phyloP scores from a whole-genome alignment of 1,140 invertebrate species.

The Trichoplusia ni region DNA sequence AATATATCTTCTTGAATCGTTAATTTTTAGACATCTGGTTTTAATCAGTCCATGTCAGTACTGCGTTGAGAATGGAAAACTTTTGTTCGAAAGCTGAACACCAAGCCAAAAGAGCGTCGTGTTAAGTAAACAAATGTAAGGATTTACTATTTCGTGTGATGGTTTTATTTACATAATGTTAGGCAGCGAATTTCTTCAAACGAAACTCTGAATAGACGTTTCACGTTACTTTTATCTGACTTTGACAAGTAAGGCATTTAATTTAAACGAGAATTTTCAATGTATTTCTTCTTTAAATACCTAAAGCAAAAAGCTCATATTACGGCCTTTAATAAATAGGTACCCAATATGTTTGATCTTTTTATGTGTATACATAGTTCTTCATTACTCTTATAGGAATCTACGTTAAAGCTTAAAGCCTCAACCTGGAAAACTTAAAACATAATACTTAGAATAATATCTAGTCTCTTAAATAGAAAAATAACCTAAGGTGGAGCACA shows the following conservation, averaged over 20 bases:
- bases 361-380: too few relatives aligned
- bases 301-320: too few relatives aligned
- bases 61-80: constrained; percentile 11
- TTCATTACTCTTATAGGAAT: too few relatives aligned
- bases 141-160: constrained; percentile 29
- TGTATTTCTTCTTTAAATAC: too few relatives aligned
- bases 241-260: too few relatives aligned
- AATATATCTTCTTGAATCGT: neutral
- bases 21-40: constrained; percentile 19
- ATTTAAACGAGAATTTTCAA: too few relatives aligned
- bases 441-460: too few relatives aligned
- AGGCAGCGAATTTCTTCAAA: neutral
- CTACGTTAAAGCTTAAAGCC: too few relatives aligned
- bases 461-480: neutral
- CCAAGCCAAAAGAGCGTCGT: neutral
- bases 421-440: too few relatives aligned
- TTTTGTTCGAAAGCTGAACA: constrained; percentile 11
- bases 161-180: constrained; percentile 8
- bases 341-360: too few relatives aligned
- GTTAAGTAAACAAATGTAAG: constrained; percentile 18
- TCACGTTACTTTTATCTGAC: neutral
- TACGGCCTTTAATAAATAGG: too few relatives aligned
- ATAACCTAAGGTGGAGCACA: neutral
- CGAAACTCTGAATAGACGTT: neutral
- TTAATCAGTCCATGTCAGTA: constrained; percentile 10